Evolutionary conservation across 2,113 vertebrate genomes (phyloP), one percentile per base, ranked within the genome.

Genomic region (Pachycephala philippinensis): DNA sequence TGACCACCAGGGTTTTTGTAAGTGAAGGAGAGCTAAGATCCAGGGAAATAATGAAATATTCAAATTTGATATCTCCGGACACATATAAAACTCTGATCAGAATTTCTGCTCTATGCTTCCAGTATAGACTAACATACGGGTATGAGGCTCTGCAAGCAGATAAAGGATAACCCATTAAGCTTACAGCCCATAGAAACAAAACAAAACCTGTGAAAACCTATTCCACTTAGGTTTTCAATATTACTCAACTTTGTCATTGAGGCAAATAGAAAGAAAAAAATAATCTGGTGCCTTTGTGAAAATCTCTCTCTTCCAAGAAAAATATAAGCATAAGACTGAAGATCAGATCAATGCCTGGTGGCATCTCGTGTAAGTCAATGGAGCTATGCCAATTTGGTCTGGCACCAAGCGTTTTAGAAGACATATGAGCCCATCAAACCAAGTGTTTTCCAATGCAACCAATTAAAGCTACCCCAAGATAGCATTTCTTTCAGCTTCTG

Each of bases 371-470:
- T 59, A 84, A 94, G 80, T 89, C 83, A 87, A 2, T 64, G 91
- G 89, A 91, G 49, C 10, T 45, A n/a, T 69, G 93, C 95, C 91
- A 95, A 95, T 85, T 60, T 87, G 94, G 95, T 93, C 95, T 96
- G 81, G 70, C 91, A 95, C 91, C 94, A 92, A 84, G 69, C 31
- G 0, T 79, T 90, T 94, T 26, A 89, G 61, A 92, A 95, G 89
- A 92, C 81, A 89, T 70, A 84, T 27, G 77, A 96, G 76, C 74
- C 86, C 76, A 89, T 71, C 68, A 68, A 87, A 87, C 30, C 61
- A 93, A 96, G 79, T 87, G 69, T 95, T 95, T 97, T 93, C 92
- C 88, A 96, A 94, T 91, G 89, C 93, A 94, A 75, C 79, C 89
- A 96, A 97, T 91, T 92, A 94, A 96, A 95, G 90, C 76, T 86